Evolutionary conservation across 2,888 invertebrate genomes (phyloP), one percentile per base, ranked within the genome.

Genomic region (Gryllus longicercus): DNA sequence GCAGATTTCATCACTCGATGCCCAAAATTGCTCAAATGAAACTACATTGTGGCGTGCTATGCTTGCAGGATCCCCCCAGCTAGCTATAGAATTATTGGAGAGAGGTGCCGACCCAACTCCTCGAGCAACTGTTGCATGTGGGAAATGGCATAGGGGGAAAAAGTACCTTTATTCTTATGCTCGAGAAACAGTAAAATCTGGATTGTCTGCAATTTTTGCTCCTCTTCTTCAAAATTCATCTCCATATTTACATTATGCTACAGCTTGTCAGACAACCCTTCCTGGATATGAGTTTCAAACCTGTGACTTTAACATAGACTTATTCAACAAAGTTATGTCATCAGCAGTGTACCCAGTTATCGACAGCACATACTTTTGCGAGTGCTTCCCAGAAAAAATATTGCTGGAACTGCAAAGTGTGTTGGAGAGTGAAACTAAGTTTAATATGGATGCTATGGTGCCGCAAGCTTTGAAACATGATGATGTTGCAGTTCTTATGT

Each of bases 11-110:
- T 78, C 79, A 78, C 25, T 82, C 16, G 77, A 82, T n/a, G 78
- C 63, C 14, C 76, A 75, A 21, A 82, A 83, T 76, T 83, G 82
- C 25, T 63, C 80, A 21, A 82, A 82, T 51, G 83, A 83, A 74
- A 82, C 82, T 2, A 81, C 83, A 12, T 79, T 83, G 25, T 83
- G 82, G 80, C 78, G 82, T 51, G 81, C 83, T 51, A 81, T 80
- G 74, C 81, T 83, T 75, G 82, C 81, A 50, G 82, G 83, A 75
- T 81, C 82, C n/a, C 78, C 80, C 74, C 78, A 78, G 49, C 11
- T 83, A 50, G 81, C 82, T 3, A 75, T 78, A 21, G 81, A 82
- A 51, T 76, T 83, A 51, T 78, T 81, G 16, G 74, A 79, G 4
- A 51, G 79, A 77, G 83, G 82, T 25, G 83, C 83, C 25, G 80